Conservation (phyloP, 1,140 invertebrate genomes). For the Charaxes varanes region DNA sequence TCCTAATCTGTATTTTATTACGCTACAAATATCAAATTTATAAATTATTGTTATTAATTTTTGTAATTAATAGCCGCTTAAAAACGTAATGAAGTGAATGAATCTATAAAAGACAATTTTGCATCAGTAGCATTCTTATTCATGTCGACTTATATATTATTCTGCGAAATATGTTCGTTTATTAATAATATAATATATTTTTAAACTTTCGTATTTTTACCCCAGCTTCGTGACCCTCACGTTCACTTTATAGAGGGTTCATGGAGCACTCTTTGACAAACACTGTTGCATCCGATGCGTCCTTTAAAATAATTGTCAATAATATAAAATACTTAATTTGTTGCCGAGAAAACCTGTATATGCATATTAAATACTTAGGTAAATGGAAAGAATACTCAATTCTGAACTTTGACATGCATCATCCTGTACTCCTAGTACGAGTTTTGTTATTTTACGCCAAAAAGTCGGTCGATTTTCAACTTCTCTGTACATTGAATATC, state of each 20-base stretch:
- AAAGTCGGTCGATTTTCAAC: too few relatives aligned
- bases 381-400: conserved; percentile 22
- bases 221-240: too few relatives aligned
- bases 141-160: too few relatives aligned
- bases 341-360: conserved; percentile 10
- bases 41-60: too few relatives aligned
- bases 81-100: too few relatives aligned
- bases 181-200: background rate
- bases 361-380: conserved; percentile 4
- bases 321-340: conserved; percentile 17
- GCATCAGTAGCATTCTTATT: background rate
- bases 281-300: conserved; percentile 16
- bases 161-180: background rate
- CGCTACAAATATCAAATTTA: too few relatives aligned
- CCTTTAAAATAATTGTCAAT: conserved; percentile 13
- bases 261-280: conserved; percentile 20
- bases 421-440: too few relatives aligned
- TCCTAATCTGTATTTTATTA: background rate
- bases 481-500: too few relatives aligned
- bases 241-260: too few relatives aligned
- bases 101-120: background rate
- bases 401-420: conserved; percentile 15
- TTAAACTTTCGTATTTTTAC: conserved; percentile 38
- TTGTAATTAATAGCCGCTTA: too few relatives aligned
- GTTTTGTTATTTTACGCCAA: too few relatives aligned